Evolutionary conservation across 35 echinoderm and acorn worm species (phyloP).

Genomic region (Lytechinus variegatus): DNA sequence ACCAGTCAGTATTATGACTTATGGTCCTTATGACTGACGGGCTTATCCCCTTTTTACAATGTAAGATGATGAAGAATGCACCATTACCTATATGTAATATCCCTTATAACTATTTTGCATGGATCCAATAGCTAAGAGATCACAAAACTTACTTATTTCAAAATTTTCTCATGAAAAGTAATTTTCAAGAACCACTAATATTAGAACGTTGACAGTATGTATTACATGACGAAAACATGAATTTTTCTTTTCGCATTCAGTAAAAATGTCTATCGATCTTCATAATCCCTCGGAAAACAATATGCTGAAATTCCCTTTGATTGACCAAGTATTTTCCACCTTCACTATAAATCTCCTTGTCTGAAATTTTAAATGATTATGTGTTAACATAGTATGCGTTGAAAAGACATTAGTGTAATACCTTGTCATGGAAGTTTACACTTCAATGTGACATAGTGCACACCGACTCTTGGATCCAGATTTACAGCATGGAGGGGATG

Average conservation of each 20-base stretch:
- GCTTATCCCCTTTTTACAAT: no score
- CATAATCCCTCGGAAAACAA: constrained; percentile 14
- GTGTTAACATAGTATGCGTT: constrained; percentile 13
- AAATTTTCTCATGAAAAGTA: constrained; percentile 23
- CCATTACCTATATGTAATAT: constrained; percentile 13
- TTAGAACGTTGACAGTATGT: background rate
- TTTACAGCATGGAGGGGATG: constrained; percentile 56
- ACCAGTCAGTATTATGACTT: no score
- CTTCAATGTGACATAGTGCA: constrained; percentile 13
- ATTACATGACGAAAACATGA: constrained; percentile 21
- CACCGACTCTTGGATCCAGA: background rate
- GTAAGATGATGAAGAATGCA: no score
- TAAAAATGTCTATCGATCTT: constrained; percentile 22
- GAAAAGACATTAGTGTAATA: constrained; percentile 15
- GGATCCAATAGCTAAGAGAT: constrained; percentile 13
- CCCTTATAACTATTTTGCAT: constrained; percentile 14
- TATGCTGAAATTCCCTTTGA: constrained; percentile 14
- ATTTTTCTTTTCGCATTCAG: constrained; percentile 21
- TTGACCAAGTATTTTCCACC: constrained; percentile 1
- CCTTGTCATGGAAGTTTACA: constrained; percentile 1
- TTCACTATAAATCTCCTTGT: constrained; percentile 22
- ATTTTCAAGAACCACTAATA: constrained; percentile 14
- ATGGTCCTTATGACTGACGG: no score
- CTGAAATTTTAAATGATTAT: constrained; percentile 24
- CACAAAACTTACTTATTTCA: constrained; percentile 5